These are phyloP conservation scores for Pterocles burchelli DNA, from an alignment of 2,113 vertebrate species.

Conservation along the genomic window DNA sequence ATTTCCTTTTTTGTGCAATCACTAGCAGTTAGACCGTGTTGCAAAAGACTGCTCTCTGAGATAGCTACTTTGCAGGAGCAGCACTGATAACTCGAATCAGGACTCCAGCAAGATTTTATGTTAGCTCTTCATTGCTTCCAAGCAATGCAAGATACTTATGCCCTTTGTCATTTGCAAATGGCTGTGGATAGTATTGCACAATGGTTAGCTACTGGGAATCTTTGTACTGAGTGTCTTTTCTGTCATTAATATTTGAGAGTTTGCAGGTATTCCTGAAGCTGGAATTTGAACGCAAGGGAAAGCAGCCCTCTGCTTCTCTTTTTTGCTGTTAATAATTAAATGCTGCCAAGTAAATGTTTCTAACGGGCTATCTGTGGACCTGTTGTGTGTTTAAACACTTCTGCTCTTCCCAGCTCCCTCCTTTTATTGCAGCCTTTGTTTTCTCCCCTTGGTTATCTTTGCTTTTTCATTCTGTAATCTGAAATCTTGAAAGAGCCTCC, in stretches of 20 bases:
- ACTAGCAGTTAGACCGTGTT: neutral
- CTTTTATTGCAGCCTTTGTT: neutral
- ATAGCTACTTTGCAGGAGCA: neutral
- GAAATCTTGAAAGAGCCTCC: neutral
- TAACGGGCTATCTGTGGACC: neutral
- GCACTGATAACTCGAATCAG: neutral
- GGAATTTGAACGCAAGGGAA: neutral
- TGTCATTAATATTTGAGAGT: slow-evolving; percentile 32
- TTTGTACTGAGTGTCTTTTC: neutral
- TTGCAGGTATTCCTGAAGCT: neutral
- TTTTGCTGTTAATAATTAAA: slow-evolving; percentile 35
- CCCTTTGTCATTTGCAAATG: neutral
- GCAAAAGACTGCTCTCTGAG: neutral
- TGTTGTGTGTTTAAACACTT: rapidly evolving
- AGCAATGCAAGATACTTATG: rapidly evolving
- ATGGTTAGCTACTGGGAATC: neutral
- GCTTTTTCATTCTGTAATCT: neutral
- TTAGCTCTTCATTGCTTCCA: neutral
- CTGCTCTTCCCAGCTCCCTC: neutral
- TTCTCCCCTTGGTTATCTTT: neutral
- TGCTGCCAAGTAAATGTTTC: neutral
- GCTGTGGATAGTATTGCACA: neutral
- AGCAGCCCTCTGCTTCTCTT: neutral
- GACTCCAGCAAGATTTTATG: neutral
- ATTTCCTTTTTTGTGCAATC: neutral